Base-by-base conservation (phyloP, 2,113 vertebrate genomes). In the Datnioides undecimradiatus region DNA sequence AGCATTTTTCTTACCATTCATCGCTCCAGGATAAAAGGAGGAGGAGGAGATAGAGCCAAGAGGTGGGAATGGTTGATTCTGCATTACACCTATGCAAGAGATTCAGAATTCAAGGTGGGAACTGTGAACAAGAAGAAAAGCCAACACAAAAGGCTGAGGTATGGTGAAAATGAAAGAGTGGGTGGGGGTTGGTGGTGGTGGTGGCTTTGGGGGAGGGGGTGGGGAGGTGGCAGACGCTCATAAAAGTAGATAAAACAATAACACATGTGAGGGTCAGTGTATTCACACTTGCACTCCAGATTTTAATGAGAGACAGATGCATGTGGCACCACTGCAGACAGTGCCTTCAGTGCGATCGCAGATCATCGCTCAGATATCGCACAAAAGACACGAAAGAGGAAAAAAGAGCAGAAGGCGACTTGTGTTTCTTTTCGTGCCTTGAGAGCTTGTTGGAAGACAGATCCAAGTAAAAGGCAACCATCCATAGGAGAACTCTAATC, bases 281-380 rank as follows among this genome's bases (percentile, higher is more conserved):
- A 25, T 69, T 65, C 41, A 71, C 66, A 72, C 63, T 78, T 19
- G 2, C 33, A 64, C 48, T 52, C 43, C 40, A 38, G 34, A 70
- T 69, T 81, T 84, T 67, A 83, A 84, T 79, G 38, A 78, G 65
- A 70, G 64, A 70, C 64, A 76, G 74, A 77, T 84, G 73, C 65
- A 48, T 60, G 64, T 49, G 46, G 8, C 25, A 41, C 38, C 33
- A 49, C 8, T 40, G 48, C 43, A 46, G 48, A 45, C 27, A n/a
- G 33, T 23, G 51, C 13, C 65, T 51, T 49, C 21, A 70, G 29
- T 29, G 57, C 66, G 67, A 78, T 72, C 64, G 73, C 51, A 60
- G 63, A 74, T 3, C 8, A 36, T 62, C n/a, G 6, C 73, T 70
- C 27, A 38, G 52, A 73, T 70, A 83, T 73, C 67, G 43, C 64